Evolutionary conservation across 2,888 invertebrate species (phyloP).

Genomic region (Lycocerus yunnanus): DNA sequence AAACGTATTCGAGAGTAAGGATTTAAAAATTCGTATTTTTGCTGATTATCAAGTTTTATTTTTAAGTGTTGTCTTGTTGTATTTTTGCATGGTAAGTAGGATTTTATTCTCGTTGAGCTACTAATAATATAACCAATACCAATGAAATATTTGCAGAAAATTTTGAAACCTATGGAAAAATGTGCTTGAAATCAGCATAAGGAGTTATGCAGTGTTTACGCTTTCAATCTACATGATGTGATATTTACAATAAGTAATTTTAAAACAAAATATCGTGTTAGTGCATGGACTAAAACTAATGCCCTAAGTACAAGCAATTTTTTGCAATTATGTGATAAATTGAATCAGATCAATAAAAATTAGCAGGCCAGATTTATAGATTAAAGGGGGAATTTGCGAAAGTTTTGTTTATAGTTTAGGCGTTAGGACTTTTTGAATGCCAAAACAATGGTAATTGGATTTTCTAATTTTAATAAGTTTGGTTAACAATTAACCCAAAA

Average conservation of each 20-base stretch:
- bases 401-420: too few species aligned
- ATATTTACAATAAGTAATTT: conserved; percentile 46
- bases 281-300: conserved; percentile 38
- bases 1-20: neutral
- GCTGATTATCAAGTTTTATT: conserved; percentile 2
- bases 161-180: conserved; percentile 45
- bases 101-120: conserved; percentile 2
- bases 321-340: neutral
- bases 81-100: conserved; percentile 51
- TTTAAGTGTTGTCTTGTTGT: conserved; percentile 25
- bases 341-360: neutral
- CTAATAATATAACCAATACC: neutral
- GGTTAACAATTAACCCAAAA: too few species aligned
- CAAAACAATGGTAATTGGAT: too few species aligned
- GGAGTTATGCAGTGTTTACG: conserved; percentile 47
- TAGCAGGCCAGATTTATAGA: neutral
- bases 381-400: neutral
- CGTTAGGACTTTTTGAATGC: too few species aligned
- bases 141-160: conserved; percentile 44
- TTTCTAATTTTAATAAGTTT: too few species aligned
- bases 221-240: conserved; percentile 46
- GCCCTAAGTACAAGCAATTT: neutral
- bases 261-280: conserved; percentile 48
- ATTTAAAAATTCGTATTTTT: conserved; percentile 6
- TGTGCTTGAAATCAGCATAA: conserved; percentile 48